Evolutionary conservation across 2,888 invertebrate genomes (phyloP), one percentile per base, ranked within the genome.

Genomic region (Melipona bicolor): DNA sequence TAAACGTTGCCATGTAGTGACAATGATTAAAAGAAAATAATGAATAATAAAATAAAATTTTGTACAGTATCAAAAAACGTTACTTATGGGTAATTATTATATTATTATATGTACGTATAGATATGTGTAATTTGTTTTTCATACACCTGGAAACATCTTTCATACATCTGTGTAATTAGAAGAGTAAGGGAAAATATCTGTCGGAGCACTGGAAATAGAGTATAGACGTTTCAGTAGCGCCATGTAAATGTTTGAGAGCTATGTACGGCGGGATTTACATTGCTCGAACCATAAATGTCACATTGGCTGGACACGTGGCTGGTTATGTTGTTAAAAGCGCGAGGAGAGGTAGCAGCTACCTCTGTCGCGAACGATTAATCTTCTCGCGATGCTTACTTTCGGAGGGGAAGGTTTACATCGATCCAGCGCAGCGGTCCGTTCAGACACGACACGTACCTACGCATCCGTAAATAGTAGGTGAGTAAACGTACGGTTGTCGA

Each of bases 301-400:
- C 74, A 56, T 77, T 59, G 32, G 11, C 70, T 49, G 73, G 32
- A 62, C 56, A 70, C 68, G 75, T 65, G 70, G 67, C 69, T 49
- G 82, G 64, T 70, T 74, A 62, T 71, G 76, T 78, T 78, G 17
- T 49, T 27, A 56, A 62, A 65, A 52, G 50, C 49, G 43, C 36
- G 67, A 19, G 4, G 21, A 72, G 64, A 65, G 71, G 61, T 49
- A 32, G 32, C 9, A 56, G 15, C n/a, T 56, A 56, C 4, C n/a
- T 56, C 32, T n/a, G 84, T 76, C 81, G 76, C 24, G 32, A 74
- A 69, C 87, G 79, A 87, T 84, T 87, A 86, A 86, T 86, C 84
- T 73, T 78, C 21, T 19, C 68, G 77, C 32, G 52, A 11, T 21
- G 59, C n/a, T 13, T 19, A 32, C 49, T 65, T 4, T 1, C 19